Base-by-base conservation (phyloP, 1,140 invertebrate species). In the Drosophila bocki region DNA sequence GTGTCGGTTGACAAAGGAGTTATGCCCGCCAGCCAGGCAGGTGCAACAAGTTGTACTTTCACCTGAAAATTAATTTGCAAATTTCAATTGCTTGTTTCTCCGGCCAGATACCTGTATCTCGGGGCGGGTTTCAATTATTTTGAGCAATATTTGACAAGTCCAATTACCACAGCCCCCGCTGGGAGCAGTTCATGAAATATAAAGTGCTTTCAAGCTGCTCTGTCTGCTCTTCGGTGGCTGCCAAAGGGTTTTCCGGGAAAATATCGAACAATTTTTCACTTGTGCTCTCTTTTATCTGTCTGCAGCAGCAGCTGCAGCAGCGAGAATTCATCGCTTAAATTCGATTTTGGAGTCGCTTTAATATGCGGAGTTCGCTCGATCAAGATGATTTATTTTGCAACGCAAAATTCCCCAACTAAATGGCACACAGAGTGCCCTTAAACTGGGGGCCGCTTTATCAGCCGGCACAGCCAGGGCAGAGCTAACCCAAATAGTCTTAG, bases 321-420 rank as follows among this genome's bases (percentile, higher is more conserved):
- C 22, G 33, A 19, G 33, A 61, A 57, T 22, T 47, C 53, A 26
- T 56, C 39, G 58, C 54, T 60, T 72, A 60, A 76, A 75, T 76
- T 76, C 58, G 72, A 64, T 65, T 75, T 65, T 64, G 72, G 50
- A 75, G 33, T 39, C 33, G 35, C 74, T 84, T 88, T 75, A 84
- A 87, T 84, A 84, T 84, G 78, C 69, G 72, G 54, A 53, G 72
- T 48, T 57, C 84, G 72, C 84, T 87, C 78, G 69, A 87, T 87
- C 84, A 87, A 84, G 75, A 87, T 87, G 84, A 87, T 87, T 87
- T 87, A 88, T 87, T 75, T 80, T 65, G 22, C 44, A 39, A 37
- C 41, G 39, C 53, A 59, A 64, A 68, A 70, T 58, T 56, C 29
- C 11, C 15, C 15, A 69, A 72, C 76, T 68, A 63, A 78, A 74